A percentile compares a stretch with the other conserved stretches of the same genome.
Conservation (phyloP, 1,140 invertebrate genomes). For the Drosophila tani region DNA sequence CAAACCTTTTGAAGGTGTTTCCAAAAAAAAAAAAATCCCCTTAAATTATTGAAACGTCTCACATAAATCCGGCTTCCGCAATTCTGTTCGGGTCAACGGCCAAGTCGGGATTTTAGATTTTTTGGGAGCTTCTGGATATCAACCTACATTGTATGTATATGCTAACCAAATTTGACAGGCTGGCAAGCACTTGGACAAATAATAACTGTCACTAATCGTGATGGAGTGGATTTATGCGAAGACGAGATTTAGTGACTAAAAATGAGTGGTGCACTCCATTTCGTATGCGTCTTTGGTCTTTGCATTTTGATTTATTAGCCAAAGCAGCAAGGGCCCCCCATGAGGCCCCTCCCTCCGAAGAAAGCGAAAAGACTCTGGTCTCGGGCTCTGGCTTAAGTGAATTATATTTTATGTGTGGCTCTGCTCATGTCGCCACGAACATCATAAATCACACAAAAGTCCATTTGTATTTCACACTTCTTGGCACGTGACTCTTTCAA, state of each 20-base stretch:
- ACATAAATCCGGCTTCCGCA: neutral
- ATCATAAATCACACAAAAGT: constrained; percentile 53
- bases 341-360: neutral
- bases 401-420: constrained; percentile 52
- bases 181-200: constrained; percentile 44
- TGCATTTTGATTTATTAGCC: constrained; percentile 45
- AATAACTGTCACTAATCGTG: constrained; percentile 52
- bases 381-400: constrained; percentile 31
- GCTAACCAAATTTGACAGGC: constrained; percentile 30
- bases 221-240: constrained; percentile 46
- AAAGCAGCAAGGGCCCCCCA: neutral
- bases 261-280: constrained; percentile 43
- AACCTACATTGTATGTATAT: constrained; percentile 2
- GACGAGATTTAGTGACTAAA: constrained; percentile 42
- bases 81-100: constrained; percentile 1
- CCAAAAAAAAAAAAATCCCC: too few species aligned
- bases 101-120: neutral
- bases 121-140: neutral
- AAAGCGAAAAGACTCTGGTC: constrained; percentile 7
- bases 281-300: constrained; percentile 37
- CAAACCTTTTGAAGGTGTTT: too few species aligned
- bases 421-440: constrained; percentile 34
- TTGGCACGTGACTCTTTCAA: constrained; percentile 48
- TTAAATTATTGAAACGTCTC: neutral
- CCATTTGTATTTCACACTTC: constrained; percentile 54